Evolutionary conservation across 2,888 invertebrate species (phyloP).

Genomic region (Leptopilina myrica): DNA sequence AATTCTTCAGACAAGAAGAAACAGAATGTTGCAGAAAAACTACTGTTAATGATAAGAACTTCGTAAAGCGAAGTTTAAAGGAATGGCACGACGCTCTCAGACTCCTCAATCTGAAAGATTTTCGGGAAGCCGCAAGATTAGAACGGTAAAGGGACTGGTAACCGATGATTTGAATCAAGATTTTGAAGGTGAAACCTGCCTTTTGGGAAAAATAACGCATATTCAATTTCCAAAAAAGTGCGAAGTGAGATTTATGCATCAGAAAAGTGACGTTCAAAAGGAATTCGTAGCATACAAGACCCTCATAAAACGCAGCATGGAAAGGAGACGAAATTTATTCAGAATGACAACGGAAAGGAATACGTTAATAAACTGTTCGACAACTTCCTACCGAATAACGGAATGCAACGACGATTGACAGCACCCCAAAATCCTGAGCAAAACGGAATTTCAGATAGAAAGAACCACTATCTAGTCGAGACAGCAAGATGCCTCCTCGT

Average conservation of each 20-base stretch:
- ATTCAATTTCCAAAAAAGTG: not conserved
- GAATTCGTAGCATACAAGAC: too few species aligned
- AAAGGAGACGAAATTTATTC: too few species aligned
- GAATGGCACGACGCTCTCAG: not conserved
- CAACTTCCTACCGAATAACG: conserved; percentile 25
- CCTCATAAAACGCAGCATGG: too few species aligned
- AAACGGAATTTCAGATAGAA: not conserved
- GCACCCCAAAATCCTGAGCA: conserved; percentile 18
- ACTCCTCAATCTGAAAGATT: not conserved
- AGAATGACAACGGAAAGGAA: too few species aligned
- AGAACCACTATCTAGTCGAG: conserved; percentile 44
- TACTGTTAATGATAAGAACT: not conserved
- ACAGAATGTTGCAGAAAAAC: not conserved
- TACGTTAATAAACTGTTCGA: too few species aligned
- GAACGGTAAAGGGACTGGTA: not conserved
- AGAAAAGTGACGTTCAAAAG: too few species aligned
- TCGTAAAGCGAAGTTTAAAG: not conserved
- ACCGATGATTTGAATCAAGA: not conserved
- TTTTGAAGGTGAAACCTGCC: too few species aligned
- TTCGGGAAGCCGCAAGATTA: not conserved
- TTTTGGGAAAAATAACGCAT: too few species aligned
- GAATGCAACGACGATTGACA: conserved; percentile 45
- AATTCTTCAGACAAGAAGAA: not conserved
- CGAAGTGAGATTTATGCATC: too few species aligned
- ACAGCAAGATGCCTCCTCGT: conserved; percentile 58